Conservation (phyloP, 35 echinoderm and acorn worm genomes). For the Ophiothrix spiculata region DNA sequence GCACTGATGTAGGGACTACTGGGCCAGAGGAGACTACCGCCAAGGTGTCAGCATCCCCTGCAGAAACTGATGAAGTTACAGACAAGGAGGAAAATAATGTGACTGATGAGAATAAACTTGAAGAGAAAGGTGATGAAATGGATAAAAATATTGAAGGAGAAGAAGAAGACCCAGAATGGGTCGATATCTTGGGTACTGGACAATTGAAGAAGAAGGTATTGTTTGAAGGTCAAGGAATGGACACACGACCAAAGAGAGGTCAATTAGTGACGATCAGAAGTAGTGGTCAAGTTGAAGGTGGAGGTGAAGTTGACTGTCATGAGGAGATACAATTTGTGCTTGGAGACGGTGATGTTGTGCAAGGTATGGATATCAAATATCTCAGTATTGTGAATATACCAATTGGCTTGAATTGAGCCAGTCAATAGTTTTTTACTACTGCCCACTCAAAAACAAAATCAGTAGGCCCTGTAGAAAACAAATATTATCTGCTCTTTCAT, state of each 20-base stretch:
- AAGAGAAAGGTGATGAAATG: background rate
- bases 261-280: conserved; percentile 56
- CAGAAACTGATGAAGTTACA: no score
- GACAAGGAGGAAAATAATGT: background rate
- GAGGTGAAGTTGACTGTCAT: conserved; percentile 67
- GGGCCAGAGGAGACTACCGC: no score
- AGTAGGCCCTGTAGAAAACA: no score
- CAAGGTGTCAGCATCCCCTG: no score
- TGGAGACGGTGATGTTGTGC: conserved; percentile 87
- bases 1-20: no score
- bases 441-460: no score
- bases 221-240: conserved; percentile 50
- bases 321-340: conserved; percentile 55
- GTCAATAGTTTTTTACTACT: no score
- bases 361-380: conserved; percentile 47
- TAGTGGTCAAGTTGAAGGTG: conserved; percentile 62
- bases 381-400: no score
- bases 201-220: conserved; percentile 72
- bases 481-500: no score
- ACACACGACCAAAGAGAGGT: conserved; percentile 52
- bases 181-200: conserved; percentile 86
- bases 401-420: no score
- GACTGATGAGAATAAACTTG: background rate
- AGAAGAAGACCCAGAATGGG: conserved; percentile 41
- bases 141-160: no score